Percentiles rank a stretch among this genome's conserved stretches.
These are phyloP conservation scores for Schizaphis graminum DNA, from an alignment of 2,888 invertebrate species.

Conservation along the genomic window DNA sequence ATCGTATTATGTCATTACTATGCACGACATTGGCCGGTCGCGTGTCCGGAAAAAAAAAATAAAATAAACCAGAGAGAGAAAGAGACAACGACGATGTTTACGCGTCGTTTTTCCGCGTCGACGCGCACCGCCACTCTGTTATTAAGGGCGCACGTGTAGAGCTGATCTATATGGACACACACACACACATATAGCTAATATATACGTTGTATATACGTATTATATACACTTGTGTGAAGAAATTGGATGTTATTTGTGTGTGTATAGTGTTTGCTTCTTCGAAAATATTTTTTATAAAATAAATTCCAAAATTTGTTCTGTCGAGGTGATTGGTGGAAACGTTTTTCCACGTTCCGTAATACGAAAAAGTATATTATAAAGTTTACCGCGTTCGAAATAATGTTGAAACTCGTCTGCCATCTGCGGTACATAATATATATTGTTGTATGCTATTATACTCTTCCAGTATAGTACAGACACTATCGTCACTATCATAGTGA, in stretches of 20 bases:
- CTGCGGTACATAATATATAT: neutral
- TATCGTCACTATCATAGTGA: too few species aligned
- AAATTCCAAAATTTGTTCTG: neutral
- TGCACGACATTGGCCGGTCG: slow-evolving; percentile 54
- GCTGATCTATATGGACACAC: neutral
- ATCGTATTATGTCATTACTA: slow-evolving; percentile 62
- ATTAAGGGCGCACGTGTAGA: slow-evolving; percentile 9
- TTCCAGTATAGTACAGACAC: too few species aligned
- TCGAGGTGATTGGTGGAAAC: neutral
- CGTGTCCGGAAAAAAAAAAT: slow-evolving; percentile 48
- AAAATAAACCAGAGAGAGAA: neutral
- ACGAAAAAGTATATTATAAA: neutral
- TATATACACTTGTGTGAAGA: neutral
- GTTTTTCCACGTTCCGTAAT: neutral
- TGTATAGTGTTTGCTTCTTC: neutral
- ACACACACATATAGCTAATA: neutral
- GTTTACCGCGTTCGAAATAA: neutral
- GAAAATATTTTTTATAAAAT: neutral
- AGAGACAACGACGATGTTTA: neutral
- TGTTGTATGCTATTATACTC: too few species aligned
- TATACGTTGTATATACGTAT: neutral
- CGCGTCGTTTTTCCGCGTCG: slow-evolving; percentile 29
- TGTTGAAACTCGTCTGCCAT: neutral
- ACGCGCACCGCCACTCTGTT: neutral
- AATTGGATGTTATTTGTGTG: neutral